Evolutionary conservation across 2,113 vertebrate species (phyloP).

Genomic region (Benitochromis conjunctus): DNA sequence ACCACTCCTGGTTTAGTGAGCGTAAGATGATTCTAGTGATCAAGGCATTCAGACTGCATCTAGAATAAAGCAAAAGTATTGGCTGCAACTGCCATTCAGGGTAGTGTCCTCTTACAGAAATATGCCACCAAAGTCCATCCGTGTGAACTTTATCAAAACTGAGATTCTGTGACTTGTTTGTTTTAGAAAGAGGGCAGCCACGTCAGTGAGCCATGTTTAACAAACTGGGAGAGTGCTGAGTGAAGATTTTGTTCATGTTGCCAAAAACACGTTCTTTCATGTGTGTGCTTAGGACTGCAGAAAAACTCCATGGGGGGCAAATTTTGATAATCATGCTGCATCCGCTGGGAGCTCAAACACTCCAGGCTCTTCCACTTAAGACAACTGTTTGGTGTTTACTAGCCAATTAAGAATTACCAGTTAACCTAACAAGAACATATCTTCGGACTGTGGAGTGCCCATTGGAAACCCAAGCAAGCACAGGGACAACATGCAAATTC

Average conservation of each 20-base stretch:
- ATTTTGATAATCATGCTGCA: not conserved
- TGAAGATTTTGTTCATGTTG: not conserved
- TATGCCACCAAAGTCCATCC: fast-evolving
- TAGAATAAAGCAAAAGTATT: not conserved
- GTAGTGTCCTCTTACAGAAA: not conserved
- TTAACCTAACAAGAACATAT: not conserved
- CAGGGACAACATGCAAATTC: not conserved
- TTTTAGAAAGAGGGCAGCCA: not conserved
- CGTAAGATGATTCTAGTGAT: not conserved
- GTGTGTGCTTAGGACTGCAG: not conserved
- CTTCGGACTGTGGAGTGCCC: not conserved
- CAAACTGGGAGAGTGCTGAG: not conserved
- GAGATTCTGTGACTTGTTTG: not conserved
- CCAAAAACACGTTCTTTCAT: not conserved
- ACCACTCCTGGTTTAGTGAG: not conserved
- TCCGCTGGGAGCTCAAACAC: not conserved
- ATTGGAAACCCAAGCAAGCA: not conserved
- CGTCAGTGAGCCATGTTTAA: not conserved
- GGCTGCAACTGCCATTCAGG: not conserved
- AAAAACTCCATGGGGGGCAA: not conserved
- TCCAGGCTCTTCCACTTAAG: not conserved
- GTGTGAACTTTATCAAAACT: not conserved
- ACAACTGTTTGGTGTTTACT: not conserved
- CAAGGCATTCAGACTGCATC: not conserved
- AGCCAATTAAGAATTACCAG: not conserved